Conservation (phyloP, 2,113 vertebrate species). For the Heloderma charlesbogerti region DNA sequence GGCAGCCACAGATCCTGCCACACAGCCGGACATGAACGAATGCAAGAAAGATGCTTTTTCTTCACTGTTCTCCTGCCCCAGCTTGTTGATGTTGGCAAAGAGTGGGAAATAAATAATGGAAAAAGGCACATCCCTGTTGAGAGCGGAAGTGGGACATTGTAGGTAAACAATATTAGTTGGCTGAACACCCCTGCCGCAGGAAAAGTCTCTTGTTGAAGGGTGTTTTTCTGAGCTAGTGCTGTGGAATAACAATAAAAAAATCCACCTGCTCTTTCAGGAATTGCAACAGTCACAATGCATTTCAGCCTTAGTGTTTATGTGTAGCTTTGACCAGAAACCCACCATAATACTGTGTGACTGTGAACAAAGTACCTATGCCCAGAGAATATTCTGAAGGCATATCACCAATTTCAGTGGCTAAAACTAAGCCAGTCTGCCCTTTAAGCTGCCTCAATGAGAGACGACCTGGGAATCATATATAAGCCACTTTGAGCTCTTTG, state of each 20-base stretch:
- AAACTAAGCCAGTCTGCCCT: background rate
- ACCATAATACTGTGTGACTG: background rate
- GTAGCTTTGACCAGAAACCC: background rate
- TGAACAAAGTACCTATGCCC: background rate
- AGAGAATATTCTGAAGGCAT: background rate
- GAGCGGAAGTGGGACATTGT: rapidly evolving
- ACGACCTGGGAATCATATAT: background rate
- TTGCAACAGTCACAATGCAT: background rate
- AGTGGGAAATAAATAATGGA: conserved; percentile 89
- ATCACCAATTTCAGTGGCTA: background rate
- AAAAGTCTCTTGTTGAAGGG: background rate
- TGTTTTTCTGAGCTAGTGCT: background rate
- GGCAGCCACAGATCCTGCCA: conserved; percentile 79
- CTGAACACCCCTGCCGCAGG: no score
- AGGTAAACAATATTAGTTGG: background rate
- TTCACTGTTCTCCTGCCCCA: conserved; percentile 67
- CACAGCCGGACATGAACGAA: conserved; percentile 81
- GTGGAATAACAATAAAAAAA: background rate
- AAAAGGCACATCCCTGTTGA: conserved; percentile 81
- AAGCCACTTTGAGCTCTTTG: background rate
- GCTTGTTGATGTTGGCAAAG: conserved; percentile 83
- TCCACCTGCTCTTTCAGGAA: background rate
- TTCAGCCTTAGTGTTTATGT: background rate
- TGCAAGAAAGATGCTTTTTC: conserved; percentile 79
- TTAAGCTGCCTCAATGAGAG: background rate